Percentiles rank a stretch among this genome's conserved stretches.
These are phyloP conservation scores for Ooceraea biroi DNA, from an alignment of 1,140 invertebrate genomes.

Conservation along the genomic window DNA sequence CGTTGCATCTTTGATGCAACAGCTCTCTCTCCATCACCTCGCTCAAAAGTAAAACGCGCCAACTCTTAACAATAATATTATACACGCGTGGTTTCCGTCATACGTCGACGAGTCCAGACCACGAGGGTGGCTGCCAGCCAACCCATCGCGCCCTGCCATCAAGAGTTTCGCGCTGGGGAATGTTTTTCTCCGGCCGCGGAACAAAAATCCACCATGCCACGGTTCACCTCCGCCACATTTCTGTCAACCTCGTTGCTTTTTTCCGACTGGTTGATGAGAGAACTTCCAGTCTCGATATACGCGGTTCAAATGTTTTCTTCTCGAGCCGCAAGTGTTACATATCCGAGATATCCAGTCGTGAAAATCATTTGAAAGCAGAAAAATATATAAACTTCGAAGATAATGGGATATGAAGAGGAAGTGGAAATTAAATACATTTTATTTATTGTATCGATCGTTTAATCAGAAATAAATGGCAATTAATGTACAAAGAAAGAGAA, in stretches of 20 bases:
- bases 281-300: conserved; percentile 34
- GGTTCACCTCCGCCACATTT: conserved; percentile 10
- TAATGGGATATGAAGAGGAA: not conserved
- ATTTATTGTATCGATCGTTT: not conserved
- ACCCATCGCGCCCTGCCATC: conserved; percentile 33
- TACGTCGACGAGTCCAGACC: conserved; percentile 7
- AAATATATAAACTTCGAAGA: not conserved
- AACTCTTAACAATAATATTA: conserved; percentile 66
- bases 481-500: not conserved
- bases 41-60: conserved; percentile 54
- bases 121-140: conserved; percentile 49
- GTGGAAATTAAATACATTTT: not conserved
- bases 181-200: conserved; percentile 37
- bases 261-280: conserved; percentile 36
- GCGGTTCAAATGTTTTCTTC: conserved; percentile 19
- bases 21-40: conserved; percentile 5
- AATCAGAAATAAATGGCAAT: conserved; percentile 6
- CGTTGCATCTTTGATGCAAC: conserved; percentile 31
- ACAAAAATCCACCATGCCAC: conserved; percentile 58
- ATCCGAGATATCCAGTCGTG: not conserved
- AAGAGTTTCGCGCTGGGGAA: conserved; percentile 51
- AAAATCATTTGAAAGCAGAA: conserved; percentile 5
- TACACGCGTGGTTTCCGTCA: conserved; percentile 8
- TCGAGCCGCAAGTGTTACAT: not conserved
- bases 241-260: conserved; percentile 38